A percentile compares a stretch with the other conserved stretches of the same genome.
phyloP scores from a whole-genome alignment of 2,888 invertebrate species.

The Eueremaeus valkanovi region DNA sequence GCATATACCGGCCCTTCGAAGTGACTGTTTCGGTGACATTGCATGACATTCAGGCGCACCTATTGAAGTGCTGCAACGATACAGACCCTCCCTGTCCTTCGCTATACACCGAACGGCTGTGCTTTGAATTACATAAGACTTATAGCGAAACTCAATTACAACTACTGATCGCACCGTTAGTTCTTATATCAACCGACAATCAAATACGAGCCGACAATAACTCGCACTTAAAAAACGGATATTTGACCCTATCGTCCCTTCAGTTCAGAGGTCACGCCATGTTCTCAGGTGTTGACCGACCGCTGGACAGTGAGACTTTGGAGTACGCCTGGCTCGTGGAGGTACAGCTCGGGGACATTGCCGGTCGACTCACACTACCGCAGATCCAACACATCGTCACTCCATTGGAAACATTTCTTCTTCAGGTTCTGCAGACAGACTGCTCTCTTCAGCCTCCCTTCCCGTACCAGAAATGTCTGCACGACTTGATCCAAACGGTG shows the following conservation, averaged over 20 bases:
- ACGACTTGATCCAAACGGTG: conserved; percentile 58
- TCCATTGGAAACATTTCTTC: conserved; percentile 79
- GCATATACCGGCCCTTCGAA: conserved; percentile 80
- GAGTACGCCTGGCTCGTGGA: conserved; percentile 98
- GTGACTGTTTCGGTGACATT: conserved; percentile 88
- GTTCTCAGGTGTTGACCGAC: conserved; percentile 87
- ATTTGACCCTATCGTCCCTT: conserved; percentile 69
- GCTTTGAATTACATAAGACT: conserved; percentile 94
- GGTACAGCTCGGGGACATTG: conserved; percentile 85
- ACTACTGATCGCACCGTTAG: conserved; percentile 72
- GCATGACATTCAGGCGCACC: conserved; percentile 91
- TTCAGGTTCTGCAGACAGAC: conserved; percentile 80
- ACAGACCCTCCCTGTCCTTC: conserved; percentile 88
- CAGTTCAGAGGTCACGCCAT: conserved; percentile 88
- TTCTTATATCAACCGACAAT: conserved; percentile 58
- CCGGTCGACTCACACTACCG: conserved; percentile 81
- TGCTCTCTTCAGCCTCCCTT: conserved; percentile 81
- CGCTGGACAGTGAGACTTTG: conserved; percentile 85
- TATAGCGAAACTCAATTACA: conserved; percentile 89
- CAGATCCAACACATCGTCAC: conserved; percentile 81
- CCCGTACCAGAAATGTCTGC: conserved; percentile 58
- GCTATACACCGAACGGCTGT: conserved; percentile 79
- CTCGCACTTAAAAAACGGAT: conserved; percentile 73
- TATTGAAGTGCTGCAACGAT: conserved; percentile 84
- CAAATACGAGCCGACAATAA: conserved; percentile 51